Base-by-base conservation (phyloP, 64 coral and sea anemone species). In the Actinia equina region DNA sequence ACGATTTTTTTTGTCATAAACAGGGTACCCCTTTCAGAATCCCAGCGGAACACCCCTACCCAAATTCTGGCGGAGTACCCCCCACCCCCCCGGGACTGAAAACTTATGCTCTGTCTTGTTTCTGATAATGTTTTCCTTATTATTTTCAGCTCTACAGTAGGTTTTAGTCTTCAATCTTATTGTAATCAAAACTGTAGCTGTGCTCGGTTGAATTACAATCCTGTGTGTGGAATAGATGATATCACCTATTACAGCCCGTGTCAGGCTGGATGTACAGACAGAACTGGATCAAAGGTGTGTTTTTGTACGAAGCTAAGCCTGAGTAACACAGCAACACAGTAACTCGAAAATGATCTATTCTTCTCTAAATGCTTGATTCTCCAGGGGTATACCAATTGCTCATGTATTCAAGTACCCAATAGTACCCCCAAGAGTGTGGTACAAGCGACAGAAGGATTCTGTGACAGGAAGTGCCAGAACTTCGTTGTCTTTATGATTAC, bases 101-200 rank as follows among this genome's bases (percentile, higher is more conserved):
- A 37, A 37, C 30, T 80, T 10, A 8, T 80, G 11, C 26, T 44
- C 2, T 23, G 7, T 81, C 7, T 19, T 65, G 20, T n/a, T 22
- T 25, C n/a, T 65, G 10, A 65, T 65, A 4, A n/a, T 65, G 7
- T 49, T 18, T 65, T 23, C 62, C 6, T 41, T 15, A 9, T 74
- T 26, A 23, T 83, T 82, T 81, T 86, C 83, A 95, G 93, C 59
- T 86, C 88, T 26, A 12, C 55, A 43, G 18, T 10, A 27, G 52
- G 59, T 44, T 74, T 20, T 60, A 52, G 67, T n/a, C 80, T 99
- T 46, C 52, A 81, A 14, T 27, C 88, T 44, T 61, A 80, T 6
- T 99, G 97, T 37, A 99, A 99, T 43, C 45, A 85, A 13, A 86
- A 95, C 57, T 99, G 97, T 58, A 85, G 86, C 77, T 99, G 97